Conservation (phyloP, 2,797 vertebrate genomes). For the Triplophysa bombifrons region DNA sequence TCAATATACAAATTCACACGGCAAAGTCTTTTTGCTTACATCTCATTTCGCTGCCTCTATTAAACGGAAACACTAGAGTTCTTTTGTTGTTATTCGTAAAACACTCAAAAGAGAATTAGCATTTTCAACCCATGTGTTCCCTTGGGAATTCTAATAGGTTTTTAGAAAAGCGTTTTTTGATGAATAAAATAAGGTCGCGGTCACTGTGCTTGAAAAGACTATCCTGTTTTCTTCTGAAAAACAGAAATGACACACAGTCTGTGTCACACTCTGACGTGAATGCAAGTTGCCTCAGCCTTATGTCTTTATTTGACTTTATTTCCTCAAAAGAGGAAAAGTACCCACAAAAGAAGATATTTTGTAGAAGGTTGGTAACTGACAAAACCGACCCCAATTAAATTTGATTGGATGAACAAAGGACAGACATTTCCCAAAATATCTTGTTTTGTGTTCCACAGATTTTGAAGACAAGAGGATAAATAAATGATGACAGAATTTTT, state of each 20-base stretch:
- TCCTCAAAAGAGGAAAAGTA: no score
- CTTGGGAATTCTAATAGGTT: neutral
- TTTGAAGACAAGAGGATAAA: no score
- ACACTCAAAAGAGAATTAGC: neutral
- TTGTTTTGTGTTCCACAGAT: no score
- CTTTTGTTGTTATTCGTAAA: neutral
- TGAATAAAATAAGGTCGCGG: neutral
- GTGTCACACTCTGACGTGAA: neutral
- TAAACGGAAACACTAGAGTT: slow-evolving; percentile 3
- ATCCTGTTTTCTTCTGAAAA: neutral
- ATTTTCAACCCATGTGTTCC: neutral
- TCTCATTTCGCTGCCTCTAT: slow-evolving; percentile 3
- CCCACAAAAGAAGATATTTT: no score
- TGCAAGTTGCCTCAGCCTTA: neutral
- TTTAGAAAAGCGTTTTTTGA: neutral
- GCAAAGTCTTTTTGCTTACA: slow-evolving; percentile 14
- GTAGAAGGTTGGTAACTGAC: no score
- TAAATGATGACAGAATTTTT: no score
- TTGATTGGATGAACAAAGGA: no score
- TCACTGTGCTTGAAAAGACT: neutral
- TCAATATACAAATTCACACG: slow-evolving; percentile 6
- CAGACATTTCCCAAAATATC: no score
- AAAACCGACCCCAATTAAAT: no score
- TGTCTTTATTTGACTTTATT: no score
- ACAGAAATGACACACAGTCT: neutral